phyloP scores from a whole-genome alignment of 2,888 invertebrate species.

The Limnephilus auricula region DNA sequence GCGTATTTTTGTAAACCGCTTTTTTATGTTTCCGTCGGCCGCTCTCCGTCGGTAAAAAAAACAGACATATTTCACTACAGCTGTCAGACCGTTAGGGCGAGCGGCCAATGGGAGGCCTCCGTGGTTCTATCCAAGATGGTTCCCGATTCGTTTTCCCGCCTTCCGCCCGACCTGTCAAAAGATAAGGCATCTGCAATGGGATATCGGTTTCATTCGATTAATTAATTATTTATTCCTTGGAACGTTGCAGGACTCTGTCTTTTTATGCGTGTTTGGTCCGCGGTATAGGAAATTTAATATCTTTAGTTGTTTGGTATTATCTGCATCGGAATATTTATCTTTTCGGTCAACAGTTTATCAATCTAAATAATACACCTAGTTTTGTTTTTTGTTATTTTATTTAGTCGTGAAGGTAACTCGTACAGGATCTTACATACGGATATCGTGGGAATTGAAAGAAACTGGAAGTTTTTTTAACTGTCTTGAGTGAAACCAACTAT shows the following conservation, averaged over 20 bases:
- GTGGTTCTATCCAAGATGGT: slow-evolving; percentile 14
- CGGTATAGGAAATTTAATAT: neutral
- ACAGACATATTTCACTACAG: slow-evolving; percentile 56
- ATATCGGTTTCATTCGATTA: slow-evolving; percentile 36
- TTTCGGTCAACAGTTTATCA: slow-evolving; percentile 34
- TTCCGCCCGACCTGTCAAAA: slow-evolving; percentile 44
- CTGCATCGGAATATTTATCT: slow-evolving; percentile 6
- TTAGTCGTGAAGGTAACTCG: neutral
- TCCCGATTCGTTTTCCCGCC: slow-evolving; percentile 3
- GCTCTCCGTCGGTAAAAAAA: slow-evolving; percentile 36
- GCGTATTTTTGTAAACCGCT: neutral
- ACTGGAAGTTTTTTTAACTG: neutral
- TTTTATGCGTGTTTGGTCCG: neutral
- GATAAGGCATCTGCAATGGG: slow-evolving; percentile 11
- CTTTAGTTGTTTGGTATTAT: neutral
- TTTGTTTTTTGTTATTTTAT: neutral
- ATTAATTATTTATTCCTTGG: slow-evolving; percentile 33
- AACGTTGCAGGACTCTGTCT: slow-evolving; percentile 3
- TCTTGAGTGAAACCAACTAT: neutral
- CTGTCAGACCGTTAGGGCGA: slow-evolving; percentile 48
- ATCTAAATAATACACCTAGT: neutral
- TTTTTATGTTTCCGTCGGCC: slow-evolving; percentile 58
- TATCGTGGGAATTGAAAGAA: neutral
- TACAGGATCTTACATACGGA: neutral
- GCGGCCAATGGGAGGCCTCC: slow-evolving; percentile 51